Base-by-base conservation (phyloP, 2,113 vertebrate species). In the Eira barbara region DNA sequence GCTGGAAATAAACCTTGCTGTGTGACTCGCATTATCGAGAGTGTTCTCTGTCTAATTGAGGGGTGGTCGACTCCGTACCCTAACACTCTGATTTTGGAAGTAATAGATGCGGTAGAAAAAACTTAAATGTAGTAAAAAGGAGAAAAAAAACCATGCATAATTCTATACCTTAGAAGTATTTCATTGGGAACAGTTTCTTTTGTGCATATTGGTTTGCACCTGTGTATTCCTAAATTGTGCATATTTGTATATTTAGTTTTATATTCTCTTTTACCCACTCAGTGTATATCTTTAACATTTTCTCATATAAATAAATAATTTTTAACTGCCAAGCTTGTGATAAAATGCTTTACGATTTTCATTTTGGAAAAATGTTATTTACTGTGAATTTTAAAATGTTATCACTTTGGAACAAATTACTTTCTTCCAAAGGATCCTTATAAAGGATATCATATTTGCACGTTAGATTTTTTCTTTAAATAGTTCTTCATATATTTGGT, bases 281-380 rank as follows among this genome's bases (percentile, higher is more conserved):
- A 55, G 8, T 57, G 67, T 80, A 21, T 12, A 45, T 61, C 34
- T 42, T 80, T 85, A 73, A 31, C 3, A 36, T 69, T 95, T 95
- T 67, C 25, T 80, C 23, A 80, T 65, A 25, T 20, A 78, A 39
- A 76, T 94, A 78, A 61, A 47, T 47, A 27, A 59, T 71, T 85
- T 84, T 80, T 76, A 80, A 59, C 42, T 97, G 79, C 31, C 17
- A 76, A 89, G 36, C 42, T 89, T 80, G 25, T 78, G 42, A 63
- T 91, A 95, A 96, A 81, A 94, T 69, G 42, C 39, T 89, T 94
- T 86, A 59, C 78, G 71, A 90, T 82, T 93, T 97, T 96, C n/a
- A 81, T 85, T 97, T 95, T 94, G 52, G 61, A 82, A 97, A 91
- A 52, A 57, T 17, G 23, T 81, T 86, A 92, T 76, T 94, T 89